phyloP scores from a whole-genome alignment of 2,888 invertebrate genomes.

The Nymphalis urticae region DNA sequence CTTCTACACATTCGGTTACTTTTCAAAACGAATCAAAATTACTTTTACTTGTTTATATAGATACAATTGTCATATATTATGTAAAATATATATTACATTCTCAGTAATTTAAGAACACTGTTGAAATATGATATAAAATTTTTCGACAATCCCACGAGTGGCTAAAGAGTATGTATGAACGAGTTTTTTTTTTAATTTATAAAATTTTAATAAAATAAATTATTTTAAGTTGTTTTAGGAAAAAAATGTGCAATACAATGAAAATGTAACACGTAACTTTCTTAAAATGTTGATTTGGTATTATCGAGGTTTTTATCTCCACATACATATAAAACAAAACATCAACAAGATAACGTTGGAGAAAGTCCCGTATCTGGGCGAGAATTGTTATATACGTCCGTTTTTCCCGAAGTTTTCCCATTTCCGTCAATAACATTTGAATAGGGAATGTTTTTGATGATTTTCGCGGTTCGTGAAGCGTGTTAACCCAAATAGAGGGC shows the following conservation, averaged over 20 bases:
- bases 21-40: too few relatives aligned
- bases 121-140: conserved; percentile 19
- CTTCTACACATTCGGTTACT: too few relatives aligned
- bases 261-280: too few relatives aligned
- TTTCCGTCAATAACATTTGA: conserved; percentile 40
- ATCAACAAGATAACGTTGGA: conserved; percentile 12
- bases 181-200: background rate
- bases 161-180: background rate
- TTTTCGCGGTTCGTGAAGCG: conserved; percentile 40
- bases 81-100: background rate
- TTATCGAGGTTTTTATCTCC: too few relatives aligned
- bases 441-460: conserved; percentile 37
- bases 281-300: too few relatives aligned
- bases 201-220: background rate
- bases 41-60: too few relatives aligned
- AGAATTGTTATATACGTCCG: conserved; percentile 28
- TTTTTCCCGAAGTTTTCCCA: conserved; percentile 35
- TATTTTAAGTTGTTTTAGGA: too few relatives aligned
- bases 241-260: too few relatives aligned
- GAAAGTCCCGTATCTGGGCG: conserved; percentile 1
- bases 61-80: background rate
- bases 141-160: conserved; percentile 20
- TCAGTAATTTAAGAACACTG: conserved; percentile 18
- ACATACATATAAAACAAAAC: conserved; percentile 8
- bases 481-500: conserved; percentile 40